Base-by-base conservation (phyloP, 2,113 vertebrate species). In the Pygoscelis antarcticus region DNA sequence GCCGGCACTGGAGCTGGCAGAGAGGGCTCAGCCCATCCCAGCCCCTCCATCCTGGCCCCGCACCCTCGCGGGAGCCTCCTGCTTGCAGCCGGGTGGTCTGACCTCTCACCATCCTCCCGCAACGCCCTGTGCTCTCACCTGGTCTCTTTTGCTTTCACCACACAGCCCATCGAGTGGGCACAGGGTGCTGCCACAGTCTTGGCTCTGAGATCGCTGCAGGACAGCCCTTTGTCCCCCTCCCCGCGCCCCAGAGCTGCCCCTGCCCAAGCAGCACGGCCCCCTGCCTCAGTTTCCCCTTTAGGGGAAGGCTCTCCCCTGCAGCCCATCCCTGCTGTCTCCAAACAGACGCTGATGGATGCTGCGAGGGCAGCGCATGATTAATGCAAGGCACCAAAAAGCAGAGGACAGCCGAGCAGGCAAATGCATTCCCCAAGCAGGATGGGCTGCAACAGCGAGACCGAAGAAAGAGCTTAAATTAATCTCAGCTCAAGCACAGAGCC, bases 311-410 rank as follows among this genome's bases (percentile, higher is more conserved):
- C 51, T 70, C 10, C 55, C 47, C 38, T 17, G 2, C 42, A 71
- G 55, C 84, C 90, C 5, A 0, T 81, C 75, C 77, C 68, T 4
- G 4, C 78, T 17, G 6, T 8, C 75, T 77, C 76, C 71, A 47
- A 44, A 83, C 92, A 87, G 92, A 49, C 1, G 9, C 86, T 54
- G 96, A 52, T 3, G 84, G 93, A 94, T 76, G 78, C 91, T 64
- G 38, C 11, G 8, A 93, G 75, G 62, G 60, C 79, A 89, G 86
- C 3, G 0, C 81, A 47, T 95, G 95, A 96, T 97, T 97, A 94
- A 97, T 94, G 89, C 89, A 95, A 95, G 76, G 87, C 93, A 83
- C 95, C 91, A 34, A 86, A 95, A 89, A 93, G 88, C 87, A 92
- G 87, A 90, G 10, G 15, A 29, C 90, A 94, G 75, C 34, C 2